Conservation (phyloP, 2,113 vertebrate genomes). For the Xiphorhynchus elegans region DNA sequence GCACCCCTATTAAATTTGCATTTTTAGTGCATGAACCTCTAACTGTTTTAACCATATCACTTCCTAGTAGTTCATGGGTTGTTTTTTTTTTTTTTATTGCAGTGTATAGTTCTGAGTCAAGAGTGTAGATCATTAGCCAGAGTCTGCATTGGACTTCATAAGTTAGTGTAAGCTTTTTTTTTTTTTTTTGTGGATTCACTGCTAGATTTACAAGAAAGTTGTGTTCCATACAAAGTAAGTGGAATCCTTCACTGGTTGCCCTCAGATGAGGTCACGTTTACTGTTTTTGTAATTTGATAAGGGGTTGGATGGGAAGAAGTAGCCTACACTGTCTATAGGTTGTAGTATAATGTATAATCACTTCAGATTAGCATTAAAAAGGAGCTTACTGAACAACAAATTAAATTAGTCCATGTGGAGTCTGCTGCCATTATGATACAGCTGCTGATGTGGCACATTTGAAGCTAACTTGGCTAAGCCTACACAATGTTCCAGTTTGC, state of each 20-base stretch:
- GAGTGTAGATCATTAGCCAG: neutral
- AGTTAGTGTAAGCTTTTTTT: neutral
- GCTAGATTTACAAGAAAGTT: neutral
- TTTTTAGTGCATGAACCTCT: neutral
- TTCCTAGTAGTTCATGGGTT: neutral
- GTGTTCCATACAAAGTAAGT: neutral
- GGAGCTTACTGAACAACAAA: neutral
- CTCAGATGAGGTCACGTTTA: neutral
- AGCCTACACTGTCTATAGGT: neutral
- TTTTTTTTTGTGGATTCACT: neutral
- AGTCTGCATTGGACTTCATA: neutral
- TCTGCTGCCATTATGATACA: neutral
- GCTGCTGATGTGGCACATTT: neutral
- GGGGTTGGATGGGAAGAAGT: neutral
- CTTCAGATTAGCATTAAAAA: neutral
- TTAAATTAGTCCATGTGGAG: neutral
- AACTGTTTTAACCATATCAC: neutral
- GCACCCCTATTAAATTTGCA: neutral
- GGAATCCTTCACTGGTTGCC: neutral
- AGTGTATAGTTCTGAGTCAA: neutral
- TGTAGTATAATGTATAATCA: neutral
- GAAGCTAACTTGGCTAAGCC: neutral
- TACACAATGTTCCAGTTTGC: neutral
- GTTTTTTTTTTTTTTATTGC: neutral
- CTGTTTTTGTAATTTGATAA: neutral